Conservation (phyloP, 2,888 invertebrate species). For the Patella ulyssiponensis region DNA sequence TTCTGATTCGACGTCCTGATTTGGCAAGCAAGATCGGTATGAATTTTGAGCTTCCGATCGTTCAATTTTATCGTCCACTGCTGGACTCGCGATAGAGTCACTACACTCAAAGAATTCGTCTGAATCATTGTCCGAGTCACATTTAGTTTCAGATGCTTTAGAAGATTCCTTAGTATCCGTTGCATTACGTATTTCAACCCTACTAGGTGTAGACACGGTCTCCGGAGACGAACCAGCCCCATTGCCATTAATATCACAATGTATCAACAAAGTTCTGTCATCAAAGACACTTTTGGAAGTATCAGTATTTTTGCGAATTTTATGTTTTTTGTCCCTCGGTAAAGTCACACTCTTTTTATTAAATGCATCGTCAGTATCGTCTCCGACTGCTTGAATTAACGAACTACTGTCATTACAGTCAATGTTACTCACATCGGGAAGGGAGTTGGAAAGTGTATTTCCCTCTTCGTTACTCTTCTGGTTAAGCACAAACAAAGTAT, state of each 20-base stretch:
- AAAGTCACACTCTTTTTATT: conserved; percentile 21
- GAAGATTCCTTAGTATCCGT: neutral
- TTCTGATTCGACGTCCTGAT: neutral
- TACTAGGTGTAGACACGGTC: neutral
- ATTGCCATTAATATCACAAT: conserved; percentile 8
- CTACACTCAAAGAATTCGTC: neutral
- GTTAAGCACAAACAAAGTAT: conserved; percentile 19
- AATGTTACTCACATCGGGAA: conserved; percentile 21
- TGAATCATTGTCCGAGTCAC: neutral
- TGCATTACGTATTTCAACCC: neutral
- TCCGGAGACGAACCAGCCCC: neutral
- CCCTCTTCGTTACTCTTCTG: conserved; percentile 1
- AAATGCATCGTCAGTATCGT: conserved; percentile 16
- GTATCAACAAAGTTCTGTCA: neutral
- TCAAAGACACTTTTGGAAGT: neutral
- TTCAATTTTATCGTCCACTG: neutral
- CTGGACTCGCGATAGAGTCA: neutral
- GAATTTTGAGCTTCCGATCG: neutral
- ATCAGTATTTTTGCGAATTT: neutral
- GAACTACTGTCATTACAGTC: conserved; percentile 7
- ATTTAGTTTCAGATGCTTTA: neutral
- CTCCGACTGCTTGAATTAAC: neutral
- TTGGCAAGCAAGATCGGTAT: neutral
- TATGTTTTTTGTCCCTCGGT: conserved; percentile 22
- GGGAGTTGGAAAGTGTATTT: conserved; percentile 14